Evolutionary conservation across 2,797 vertebrate species (phyloP).

Genomic region (Mormyrops attenuatus): DNA sequence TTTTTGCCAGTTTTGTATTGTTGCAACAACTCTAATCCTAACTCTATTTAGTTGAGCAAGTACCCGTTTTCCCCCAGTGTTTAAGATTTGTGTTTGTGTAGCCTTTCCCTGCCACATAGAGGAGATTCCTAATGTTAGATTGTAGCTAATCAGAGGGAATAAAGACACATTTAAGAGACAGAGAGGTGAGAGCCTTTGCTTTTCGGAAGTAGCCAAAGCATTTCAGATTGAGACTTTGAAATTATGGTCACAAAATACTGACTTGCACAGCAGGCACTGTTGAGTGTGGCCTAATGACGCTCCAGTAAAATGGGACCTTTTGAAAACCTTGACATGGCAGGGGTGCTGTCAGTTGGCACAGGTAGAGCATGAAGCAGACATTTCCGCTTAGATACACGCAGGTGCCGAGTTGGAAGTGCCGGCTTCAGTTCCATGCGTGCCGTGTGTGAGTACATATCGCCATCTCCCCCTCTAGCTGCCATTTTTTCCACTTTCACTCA

Average conservation of each 20-base stretch:
- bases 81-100: not conserved
- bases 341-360: not conserved
- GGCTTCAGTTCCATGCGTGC: not conserved
- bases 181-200: not conserved
- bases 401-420: not conserved
- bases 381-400: not conserved
- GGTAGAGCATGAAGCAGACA: not conserved
- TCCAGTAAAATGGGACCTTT: not conserved
- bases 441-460: not conserved
- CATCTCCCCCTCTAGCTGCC: not conserved
- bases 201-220: not conserved
- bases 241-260: not conserved
- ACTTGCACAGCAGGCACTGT: not conserved
- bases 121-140: not conserved
- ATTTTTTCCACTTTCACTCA: not conserved
- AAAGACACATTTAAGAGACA: not conserved
- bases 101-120: not conserved
- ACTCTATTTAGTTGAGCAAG: not conserved
- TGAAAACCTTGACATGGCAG: not conserved
- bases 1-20: not conserved
- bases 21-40: not conserved
- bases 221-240: not conserved
- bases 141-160: not conserved
- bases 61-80: not conserved
- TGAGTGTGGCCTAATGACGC: not conserved